These are phyloP conservation scores for Enteromius fasciolatus DNA, from an alignment of 2,797 vertebrate genomes.

Conservation along the genomic window DNA sequence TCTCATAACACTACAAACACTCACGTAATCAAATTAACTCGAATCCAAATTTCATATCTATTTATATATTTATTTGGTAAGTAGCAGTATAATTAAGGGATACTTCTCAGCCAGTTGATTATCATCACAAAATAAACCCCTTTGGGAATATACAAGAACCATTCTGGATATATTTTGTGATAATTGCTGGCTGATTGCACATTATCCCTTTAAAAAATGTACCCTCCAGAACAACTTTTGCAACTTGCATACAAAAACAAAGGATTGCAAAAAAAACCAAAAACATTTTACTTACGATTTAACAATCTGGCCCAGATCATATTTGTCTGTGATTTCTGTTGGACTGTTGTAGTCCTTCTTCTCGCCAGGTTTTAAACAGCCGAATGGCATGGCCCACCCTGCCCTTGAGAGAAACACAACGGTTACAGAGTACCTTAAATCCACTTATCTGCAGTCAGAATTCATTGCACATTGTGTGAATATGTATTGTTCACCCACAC, in stretches of 20 bases:
- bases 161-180: neutral
- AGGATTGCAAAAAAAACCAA: neutral
- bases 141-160: neutral
- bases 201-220: neutral
- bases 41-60: neutral
- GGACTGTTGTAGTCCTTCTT: constrained; percentile 99
- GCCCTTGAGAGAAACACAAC: constrained; percentile 62
- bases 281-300: constrained; percentile 88
- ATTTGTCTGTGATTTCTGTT: constrained; percentile 96
- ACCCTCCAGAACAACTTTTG: neutral
- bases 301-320: constrained; percentile 97
- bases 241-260: neutral
- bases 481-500: constrained; percentile 11
- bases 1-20: neutral
- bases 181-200: neutral
- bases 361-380: constrained; percentile 95
- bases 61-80: neutral
- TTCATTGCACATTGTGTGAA: neutral
- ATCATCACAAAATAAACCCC: neutral
- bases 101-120: neutral
- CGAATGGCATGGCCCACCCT: constrained; percentile 93
- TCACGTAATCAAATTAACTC: neutral
- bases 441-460: neutral
- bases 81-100: neutral
- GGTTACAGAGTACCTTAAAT: neutral